Conservation (phyloP, 2,113 vertebrate genomes). For the Pithys albifrons region DNA sequence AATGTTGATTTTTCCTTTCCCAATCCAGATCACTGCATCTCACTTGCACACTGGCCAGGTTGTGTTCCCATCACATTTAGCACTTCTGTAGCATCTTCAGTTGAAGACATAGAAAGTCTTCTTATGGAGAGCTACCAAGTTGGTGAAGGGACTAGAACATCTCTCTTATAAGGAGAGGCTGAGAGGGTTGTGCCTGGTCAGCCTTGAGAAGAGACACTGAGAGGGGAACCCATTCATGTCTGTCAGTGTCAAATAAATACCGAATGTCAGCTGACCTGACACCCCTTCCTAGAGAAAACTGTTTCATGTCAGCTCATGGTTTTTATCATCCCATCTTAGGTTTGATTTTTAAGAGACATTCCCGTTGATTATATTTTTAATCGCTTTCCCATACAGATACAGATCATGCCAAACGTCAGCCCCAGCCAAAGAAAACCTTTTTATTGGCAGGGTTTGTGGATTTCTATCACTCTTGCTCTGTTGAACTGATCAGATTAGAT, state of each 20-base stretch:
- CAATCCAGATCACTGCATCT: neutral
- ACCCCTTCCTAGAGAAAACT: neutral
- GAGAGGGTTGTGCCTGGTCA: neutral
- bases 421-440: constrained; percentile 17
- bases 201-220: accelerated
- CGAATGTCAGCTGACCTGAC: neutral
- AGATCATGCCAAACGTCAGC: neutral
- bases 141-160: accelerated
- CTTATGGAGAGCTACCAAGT: accelerated
- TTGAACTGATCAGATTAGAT: constrained; percentile 34
- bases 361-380: neutral
- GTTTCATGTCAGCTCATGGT: neutral
- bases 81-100: neutral
- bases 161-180: neutral
- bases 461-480: constrained; percentile 12
- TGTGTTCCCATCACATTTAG: neutral
- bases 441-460: neutral
- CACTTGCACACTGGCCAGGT: neutral
- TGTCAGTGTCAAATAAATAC: neutral
- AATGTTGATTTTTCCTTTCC: neutral
- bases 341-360: neutral
- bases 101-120: neutral
- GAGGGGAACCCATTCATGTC: neutral
- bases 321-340: neutral
- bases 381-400: neutral